Evolutionary conservation across 92 coral and sea anemone genomes (phyloP), one percentile per base, ranked within the genome.

Genomic region (Desmophyllum pertusum): DNA sequence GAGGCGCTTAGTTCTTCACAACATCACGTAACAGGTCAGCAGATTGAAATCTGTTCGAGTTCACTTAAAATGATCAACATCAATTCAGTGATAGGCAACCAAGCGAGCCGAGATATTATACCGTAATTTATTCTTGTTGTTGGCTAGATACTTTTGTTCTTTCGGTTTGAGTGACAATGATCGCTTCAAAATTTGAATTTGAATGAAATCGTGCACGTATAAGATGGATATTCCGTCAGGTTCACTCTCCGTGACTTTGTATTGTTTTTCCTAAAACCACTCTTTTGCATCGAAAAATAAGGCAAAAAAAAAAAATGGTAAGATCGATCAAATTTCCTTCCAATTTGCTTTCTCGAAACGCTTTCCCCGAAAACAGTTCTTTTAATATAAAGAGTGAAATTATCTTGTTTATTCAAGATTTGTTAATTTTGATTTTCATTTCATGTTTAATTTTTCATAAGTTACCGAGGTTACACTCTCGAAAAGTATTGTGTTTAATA

Each of bases 61-160:
- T 77, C 46, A 27, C 79, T 35, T 74, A 9, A 42, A 41, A 40
- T 25, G 53, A 30, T 31, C 38, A 35, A 39, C 23, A 21, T 29
- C 46, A 30, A 25, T 59, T 3, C 17, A 9, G 10, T 11, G 7
- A 53, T n/a, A n/a, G n/a, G n/a, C 61, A 78, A 29, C 17, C 45
- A 36, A 46, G 55, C 63, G 57, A 4, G 71, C 33, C 18, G 15
- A 10, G 30, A 6, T 35, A 45, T 4, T 19, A 37, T 48, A 35
- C 8, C 27, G 6, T 77, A 80, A 80, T 80, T 48, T 80, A 68
- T 77, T 69, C 81, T 21, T 21, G 37, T 37, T 38, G 31, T 35
- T 25, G 27, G 50, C 41, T 18, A 5, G 10, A 66, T 13, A 1
- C 65, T 30, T 46, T 23, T 45, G 10, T 35, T 33, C 10, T 64